These are phyloP conservation scores for Lindbergichthys nudifrons DNA, from an alignment of 2,797 vertebrate species.

Conservation along the genomic window DNA sequence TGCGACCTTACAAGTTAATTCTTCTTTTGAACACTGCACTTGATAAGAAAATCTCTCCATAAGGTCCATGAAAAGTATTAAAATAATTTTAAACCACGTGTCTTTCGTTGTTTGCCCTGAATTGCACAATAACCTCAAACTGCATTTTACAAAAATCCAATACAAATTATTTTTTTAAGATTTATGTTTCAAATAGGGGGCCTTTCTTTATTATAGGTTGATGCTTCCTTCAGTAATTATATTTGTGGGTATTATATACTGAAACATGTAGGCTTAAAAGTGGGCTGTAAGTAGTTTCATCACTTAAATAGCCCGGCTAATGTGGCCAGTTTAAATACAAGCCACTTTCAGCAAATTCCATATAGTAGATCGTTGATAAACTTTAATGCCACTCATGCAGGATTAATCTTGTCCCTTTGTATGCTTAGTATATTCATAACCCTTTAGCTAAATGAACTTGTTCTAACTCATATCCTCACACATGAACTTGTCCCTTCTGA, in stretches of 20 bases:
- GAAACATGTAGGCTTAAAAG: not conserved
- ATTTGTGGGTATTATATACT: not conserved
- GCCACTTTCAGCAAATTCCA: not conserved
- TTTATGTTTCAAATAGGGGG: not conserved
- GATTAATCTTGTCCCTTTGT: too few relatives aligned
- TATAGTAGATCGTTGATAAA: not conserved
- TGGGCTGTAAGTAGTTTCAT: not conserved
- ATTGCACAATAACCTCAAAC: not conserved
- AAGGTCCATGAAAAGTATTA: not conserved
- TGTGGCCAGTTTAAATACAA: too few relatives aligned
- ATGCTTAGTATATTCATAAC: not conserved
- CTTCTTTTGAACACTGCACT: not conserved
- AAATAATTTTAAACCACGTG: not conserved
- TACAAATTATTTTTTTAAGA: not conserved
- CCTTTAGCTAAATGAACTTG: not conserved
- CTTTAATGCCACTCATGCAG: not conserved
- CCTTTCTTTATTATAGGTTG: not conserved
- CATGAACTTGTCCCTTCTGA: not conserved
- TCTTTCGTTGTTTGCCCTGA: not conserved
- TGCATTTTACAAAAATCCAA: not conserved
- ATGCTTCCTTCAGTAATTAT: not conserved
- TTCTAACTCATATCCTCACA: not conserved
- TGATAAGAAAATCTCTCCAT: not conserved
- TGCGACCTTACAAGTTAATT: not conserved
- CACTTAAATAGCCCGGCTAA: too few relatives aligned